Evolutionary conservation across 2,888 invertebrate genomes (phyloP).

Genomic region (Drosophila ustulata): DNA sequence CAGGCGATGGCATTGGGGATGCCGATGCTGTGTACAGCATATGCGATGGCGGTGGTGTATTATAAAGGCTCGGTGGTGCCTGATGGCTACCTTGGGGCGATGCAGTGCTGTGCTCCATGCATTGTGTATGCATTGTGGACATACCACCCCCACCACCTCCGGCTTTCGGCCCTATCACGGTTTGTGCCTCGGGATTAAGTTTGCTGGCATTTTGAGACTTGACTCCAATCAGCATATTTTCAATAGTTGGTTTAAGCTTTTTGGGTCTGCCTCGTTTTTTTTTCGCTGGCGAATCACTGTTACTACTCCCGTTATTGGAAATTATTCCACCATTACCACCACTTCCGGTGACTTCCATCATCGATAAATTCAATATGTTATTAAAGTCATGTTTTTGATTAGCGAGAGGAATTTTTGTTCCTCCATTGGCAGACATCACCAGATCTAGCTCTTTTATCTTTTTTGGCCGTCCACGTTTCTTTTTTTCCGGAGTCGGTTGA

Average conservation of each 20-base stretch:
- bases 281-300: conserved; percentile 89
- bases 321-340: not conserved
- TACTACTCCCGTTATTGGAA: not conserved
- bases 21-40: conserved; percentile 71
- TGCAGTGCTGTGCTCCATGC: conserved; percentile 56
- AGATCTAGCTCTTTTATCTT: conserved; percentile 86
- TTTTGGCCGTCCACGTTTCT: conserved; percentile 95
- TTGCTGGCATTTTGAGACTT: not conserved
- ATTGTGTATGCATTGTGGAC: conserved; percentile 39
- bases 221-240: conserved; percentile 44
- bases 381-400: conserved; percentile 82
- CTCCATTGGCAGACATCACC: conserved; percentile 87
- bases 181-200: not conserved
- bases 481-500: conserved; percentile 88
- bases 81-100: conserved; percentile 69
- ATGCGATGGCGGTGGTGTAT: conserved; percentile 73
- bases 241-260: conserved; percentile 88
- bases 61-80: conserved; percentile 60
- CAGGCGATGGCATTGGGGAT: conserved; percentile 83
- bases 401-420: conserved; percentile 58
- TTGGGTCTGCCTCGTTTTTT: conserved; percentile 95
- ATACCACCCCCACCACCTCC: not conserved
- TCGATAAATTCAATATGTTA: conserved; percentile 80
- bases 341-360: conserved; percentile 50
- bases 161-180: not conserved